phyloP scores from a whole-genome alignment of 1,140 invertebrate genomes.

The Pseudomyrmex dendroicus region DNA sequence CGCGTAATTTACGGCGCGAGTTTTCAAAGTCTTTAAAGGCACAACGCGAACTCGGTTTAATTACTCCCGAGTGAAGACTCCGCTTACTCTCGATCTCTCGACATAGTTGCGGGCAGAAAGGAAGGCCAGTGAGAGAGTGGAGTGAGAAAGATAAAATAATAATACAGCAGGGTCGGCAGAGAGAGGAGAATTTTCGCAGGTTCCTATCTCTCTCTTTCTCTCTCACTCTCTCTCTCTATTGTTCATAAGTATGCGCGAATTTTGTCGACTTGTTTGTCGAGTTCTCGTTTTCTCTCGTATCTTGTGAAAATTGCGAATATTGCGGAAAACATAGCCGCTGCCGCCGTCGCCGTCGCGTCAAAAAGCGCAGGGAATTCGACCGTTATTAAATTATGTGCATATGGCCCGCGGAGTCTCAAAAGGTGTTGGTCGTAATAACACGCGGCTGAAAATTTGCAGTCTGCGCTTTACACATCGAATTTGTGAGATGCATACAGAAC shows the following conservation, averaged over 20 bases:
- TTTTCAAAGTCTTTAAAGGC: conserved; percentile 71
- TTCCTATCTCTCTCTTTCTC: background rate
- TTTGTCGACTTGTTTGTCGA: conserved; percentile 1
- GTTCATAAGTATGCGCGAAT: conserved; percentile 53
- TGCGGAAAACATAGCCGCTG: conserved; percentile 1
- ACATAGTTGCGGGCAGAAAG: conserved; percentile 40
- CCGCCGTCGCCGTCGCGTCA: background rate
- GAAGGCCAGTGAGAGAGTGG: background rate
- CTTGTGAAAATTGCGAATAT: conserved; percentile 3
- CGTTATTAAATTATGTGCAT: conserved; percentile 45
- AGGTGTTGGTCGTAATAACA: conserved; percentile 31
- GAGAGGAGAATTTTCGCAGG: background rate
- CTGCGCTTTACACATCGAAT: conserved; percentile 30
- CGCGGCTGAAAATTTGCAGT: background rate
- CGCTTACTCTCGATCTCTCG: conserved; percentile 33
- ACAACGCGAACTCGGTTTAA: conserved; percentile 61
- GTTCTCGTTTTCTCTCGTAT: background rate
- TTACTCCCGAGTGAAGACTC: conserved; percentile 51
- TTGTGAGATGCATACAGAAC: conserved; percentile 20
- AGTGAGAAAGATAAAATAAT: conserved; percentile 21
- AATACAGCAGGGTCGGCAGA: background rate
- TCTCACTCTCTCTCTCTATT: background rate
- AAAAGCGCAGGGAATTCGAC: conserved; percentile 22
- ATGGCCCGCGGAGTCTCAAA: background rate
- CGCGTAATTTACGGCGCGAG: conserved; percentile 68